A percentile compares a stretch with the other conserved stretches of the same genome.
These are phyloP conservation scores for Tetropium fuscum DNA, from an alignment of 2,888 invertebrate species.

Conservation along the genomic window DNA sequence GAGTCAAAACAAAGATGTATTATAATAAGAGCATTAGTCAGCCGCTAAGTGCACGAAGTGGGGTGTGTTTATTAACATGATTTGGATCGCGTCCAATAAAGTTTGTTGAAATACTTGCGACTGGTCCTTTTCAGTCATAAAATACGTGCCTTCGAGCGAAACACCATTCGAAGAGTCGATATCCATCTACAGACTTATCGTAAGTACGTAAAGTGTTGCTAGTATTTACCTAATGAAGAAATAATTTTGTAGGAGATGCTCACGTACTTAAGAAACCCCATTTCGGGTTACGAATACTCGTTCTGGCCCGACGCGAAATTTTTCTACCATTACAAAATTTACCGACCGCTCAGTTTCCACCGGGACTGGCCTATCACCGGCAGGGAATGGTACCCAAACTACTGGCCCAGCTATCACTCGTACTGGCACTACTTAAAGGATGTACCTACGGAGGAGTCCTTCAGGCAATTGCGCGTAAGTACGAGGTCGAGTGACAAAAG, in stretches of 20 bases:
- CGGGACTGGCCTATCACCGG: conserved; percentile 49
- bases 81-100: conserved; percentile 27
- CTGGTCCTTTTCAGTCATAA: conserved; percentile 10
- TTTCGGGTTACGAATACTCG: conserved; percentile 50
- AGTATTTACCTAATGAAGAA: no score
- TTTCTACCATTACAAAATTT: conserved; percentile 53
- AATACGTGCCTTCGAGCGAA: conserved; percentile 21
- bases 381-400: conserved; percentile 50
- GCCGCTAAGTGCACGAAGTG: conserved; percentile 3
- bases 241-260: conserved; percentile 46
- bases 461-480: conserved; percentile 51
- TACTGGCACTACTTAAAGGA: conserved; percentile 51
- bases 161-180: conserved; percentile 3
- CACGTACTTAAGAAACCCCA: conserved; percentile 52
- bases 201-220: no score
- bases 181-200: no score
- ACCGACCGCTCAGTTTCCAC: conserved; percentile 50
- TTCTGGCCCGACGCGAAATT: conserved; percentile 53
- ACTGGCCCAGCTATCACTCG: conserved; percentile 50
- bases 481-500: neutral
- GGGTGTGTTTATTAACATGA: conserved; percentile 23
- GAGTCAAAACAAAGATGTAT: conserved; percentile 2
- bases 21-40: conserved; percentile 21
- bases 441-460: conserved; percentile 47
- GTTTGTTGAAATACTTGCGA: conserved; percentile 28